Evolutionary conservation across 53 echinoderm and acorn worm genomes (phyloP).

Genomic region (Echinometra lucunter): DNA sequence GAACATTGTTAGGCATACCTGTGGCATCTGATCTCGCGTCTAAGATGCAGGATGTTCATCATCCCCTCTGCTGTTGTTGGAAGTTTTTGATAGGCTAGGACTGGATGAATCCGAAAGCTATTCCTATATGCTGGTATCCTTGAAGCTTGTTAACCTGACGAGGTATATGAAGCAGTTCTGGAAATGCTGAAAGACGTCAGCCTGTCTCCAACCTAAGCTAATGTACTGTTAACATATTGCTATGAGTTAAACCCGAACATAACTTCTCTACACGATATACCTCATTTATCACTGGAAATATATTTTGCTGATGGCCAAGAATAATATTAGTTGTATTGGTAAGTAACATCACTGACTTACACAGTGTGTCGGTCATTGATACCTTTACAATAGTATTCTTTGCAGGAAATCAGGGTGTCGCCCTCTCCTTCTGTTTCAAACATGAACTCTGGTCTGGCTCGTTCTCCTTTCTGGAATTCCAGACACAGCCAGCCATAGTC

Average conservation of each 20-base stretch:
- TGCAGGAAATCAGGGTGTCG: slow-evolving; percentile 84
- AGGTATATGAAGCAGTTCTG: neutral
- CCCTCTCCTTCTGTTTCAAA: slow-evolving; percentile 78
- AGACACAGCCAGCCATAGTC: slow-evolving; percentile 84
- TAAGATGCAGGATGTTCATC: neutral
- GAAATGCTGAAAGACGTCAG: neutral
- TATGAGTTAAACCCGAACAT: neutral
- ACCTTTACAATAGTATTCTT: slow-evolving; percentile 84
- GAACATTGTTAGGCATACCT: neutral
- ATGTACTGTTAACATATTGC: neutral
- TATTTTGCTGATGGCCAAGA: slow-evolving; percentile 40
- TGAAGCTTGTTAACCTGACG: neutral
- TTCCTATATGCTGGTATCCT: neutral
- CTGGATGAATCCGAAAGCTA: neutral
- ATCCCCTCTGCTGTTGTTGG: neutral
- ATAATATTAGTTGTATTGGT: neutral
- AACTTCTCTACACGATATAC: neutral
- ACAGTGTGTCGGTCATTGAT: neutral
- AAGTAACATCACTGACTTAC: neutral
- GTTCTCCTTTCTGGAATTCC: slow-evolving; percentile 84
- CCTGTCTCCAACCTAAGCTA: neutral
- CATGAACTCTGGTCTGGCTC: slow-evolving; percentile 77
- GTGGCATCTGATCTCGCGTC: neutral
- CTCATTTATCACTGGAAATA: neutral
- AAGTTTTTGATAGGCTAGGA: neutral